phyloP scores from a whole-genome alignment of 1,140 invertebrate species.

The Hylaeus anthracinus region DNA sequence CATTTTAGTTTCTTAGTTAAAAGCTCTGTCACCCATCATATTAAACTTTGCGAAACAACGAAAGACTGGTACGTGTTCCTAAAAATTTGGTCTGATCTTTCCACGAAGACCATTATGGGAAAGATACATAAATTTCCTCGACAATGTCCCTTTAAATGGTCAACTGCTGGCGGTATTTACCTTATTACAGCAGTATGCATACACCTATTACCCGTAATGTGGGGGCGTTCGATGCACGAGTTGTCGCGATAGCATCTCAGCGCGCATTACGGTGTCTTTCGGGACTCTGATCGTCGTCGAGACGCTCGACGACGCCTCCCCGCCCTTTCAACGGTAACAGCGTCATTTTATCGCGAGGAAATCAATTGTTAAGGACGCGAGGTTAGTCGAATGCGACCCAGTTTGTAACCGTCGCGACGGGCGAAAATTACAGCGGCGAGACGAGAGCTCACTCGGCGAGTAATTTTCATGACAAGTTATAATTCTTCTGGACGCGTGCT shows the following conservation, averaged over 20 bases:
- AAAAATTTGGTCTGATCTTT: no score
- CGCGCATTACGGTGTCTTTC: background rate
- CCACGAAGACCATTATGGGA: no score
- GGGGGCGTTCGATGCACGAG: background rate
- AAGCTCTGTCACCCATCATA: no score
- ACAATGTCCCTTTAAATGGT: no score
- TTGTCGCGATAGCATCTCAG: background rate
- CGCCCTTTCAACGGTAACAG: background rate
- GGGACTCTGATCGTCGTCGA: background rate
- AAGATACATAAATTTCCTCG: no score
- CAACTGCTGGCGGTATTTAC: no score
- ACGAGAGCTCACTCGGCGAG: background rate
- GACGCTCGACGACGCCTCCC: background rate
- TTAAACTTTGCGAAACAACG: no score
- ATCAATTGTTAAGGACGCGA: constrained; percentile 15
- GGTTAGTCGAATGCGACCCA: constrained; percentile 14
- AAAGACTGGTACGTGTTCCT: no score
- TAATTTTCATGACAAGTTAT: constrained; percentile 10
- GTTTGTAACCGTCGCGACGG: background rate
- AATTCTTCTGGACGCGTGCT: constrained; percentile 7
- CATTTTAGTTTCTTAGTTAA: no score
- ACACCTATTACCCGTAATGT: constrained; percentile 13
- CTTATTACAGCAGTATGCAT: constrained; percentile 4
- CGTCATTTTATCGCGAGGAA: constrained; percentile 4
- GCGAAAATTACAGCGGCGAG: constrained; percentile 2